Evolutionary conservation across 2,797 vertebrate genomes (phyloP), one percentile per base, ranked within the genome.

Genomic region (Harpagifer antarcticus): DNA sequence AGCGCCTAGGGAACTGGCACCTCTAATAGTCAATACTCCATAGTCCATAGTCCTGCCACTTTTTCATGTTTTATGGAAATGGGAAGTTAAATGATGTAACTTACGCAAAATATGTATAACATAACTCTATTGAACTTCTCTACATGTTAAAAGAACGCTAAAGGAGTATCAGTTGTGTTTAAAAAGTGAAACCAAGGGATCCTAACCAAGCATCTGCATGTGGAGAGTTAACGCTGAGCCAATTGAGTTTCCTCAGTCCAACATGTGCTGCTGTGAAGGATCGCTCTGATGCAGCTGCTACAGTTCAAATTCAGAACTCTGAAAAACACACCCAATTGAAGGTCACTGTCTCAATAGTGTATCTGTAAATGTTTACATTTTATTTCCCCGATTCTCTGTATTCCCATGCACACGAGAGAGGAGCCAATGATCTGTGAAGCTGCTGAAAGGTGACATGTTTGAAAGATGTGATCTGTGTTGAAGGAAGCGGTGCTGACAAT

Each of bases 261-360:
- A 31, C 53, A 44, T 49, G 54, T 62, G 80, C 62, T 55, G 67
- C 62, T 53, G 56, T 20, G 14, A 68, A 45, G n/a, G 19, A 66
- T 57, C 59, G 27, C 40, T 61, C 3, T 17, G 33, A 43, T 19
- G 74, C 66, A 50, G 74, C 45, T 64, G 37, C 33, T 37, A 37
- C 33, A 8, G 33, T 53, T 64, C 74, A 74, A 74, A 23, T 70
- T 31, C 40, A 50, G 19, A 45, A 19, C 64, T 56, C 40, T 2
- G 37, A 57, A 19, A 63, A 68, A 61, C 59, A 59, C 33, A 19
- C 27, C 47, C 17, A 23, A 33, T 17, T 54, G 55, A 75, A 60
- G 68, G 68, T 48, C 66, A 14, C 5, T 12, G 49, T 76, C 60
- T 61, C 56, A 71, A 53, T 16, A 11, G 59, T 57, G 50, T 14